These are phyloP conservation scores for Apistogramma diplotaenia DNA, from an alignment of 2,113 vertebrate genomes.

Conservation along the genomic window DNA sequence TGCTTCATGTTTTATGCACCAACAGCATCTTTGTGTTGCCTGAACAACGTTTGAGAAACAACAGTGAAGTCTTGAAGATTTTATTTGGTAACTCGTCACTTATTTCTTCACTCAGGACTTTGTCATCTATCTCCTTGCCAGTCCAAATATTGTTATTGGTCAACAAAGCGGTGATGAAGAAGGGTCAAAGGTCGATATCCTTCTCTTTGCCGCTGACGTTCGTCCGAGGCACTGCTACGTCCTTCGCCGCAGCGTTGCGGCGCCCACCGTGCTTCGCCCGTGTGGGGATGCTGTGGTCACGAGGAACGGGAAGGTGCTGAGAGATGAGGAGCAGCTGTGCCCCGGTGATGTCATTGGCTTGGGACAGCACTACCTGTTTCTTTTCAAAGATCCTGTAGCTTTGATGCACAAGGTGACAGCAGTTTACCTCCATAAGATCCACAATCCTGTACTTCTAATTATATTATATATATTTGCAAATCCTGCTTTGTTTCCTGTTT, in stretches of 20 bases:
- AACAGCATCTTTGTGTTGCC: neutral
- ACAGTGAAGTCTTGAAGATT: neutral
- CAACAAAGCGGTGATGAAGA: constrained; percentile 20
- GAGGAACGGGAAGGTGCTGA: constrained; percentile 66
- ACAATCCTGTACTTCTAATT: neutral
- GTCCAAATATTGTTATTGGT: constrained; percentile 65
- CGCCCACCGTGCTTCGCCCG: constrained; percentile 55
- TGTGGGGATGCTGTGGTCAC: constrained; percentile 56
- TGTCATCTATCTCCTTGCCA: constrained; percentile 73
- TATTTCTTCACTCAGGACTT: constrained; percentile 71
- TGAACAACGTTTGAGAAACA: neutral
- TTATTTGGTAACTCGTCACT: neutral
- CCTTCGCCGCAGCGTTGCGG: constrained; percentile 21
- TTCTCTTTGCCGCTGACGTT: constrained; percentile 73
- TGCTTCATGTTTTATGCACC: neutral
- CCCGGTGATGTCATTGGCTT: constrained; percentile 77
- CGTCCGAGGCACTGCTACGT: constrained; percentile 71
- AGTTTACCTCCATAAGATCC: neutral
- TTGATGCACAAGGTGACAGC: constrained; percentile 31
- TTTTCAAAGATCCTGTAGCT: constrained; percentile 76
- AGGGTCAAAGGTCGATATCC: constrained; percentile 37
- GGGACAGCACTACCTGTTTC: constrained; percentile 77
- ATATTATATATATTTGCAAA: neutral
- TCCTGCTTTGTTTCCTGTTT: neutral
- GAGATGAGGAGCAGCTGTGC: constrained; percentile 57